These are phyloP conservation scores for Ptychadena robeensis DNA, from an alignment of 2,797 vertebrate species.

Conservation along the genomic window DNA sequence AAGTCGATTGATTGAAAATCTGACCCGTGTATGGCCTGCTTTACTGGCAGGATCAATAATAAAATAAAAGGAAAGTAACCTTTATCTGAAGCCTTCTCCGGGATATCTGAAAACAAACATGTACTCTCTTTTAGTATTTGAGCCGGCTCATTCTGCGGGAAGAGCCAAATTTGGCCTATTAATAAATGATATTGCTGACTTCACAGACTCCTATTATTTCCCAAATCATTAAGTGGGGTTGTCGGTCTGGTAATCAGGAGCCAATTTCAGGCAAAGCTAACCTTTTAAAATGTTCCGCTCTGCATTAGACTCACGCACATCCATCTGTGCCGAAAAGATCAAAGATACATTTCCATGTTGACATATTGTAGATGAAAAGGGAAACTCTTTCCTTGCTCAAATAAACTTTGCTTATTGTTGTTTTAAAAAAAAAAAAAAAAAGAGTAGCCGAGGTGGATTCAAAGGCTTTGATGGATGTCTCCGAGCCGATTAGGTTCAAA, in stretches of 20 bases:
- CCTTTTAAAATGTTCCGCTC: constrained; percentile 39
- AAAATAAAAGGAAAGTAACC: too few relatives aligned
- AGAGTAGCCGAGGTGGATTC: constrained; percentile 20
- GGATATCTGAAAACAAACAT: too few relatives aligned
- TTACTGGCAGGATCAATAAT: too few relatives aligned
- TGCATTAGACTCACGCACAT: constrained; percentile 40
- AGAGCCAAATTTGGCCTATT: neutral
- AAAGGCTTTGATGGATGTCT: constrained; percentile 10
- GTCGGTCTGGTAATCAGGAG: constrained; percentile 30
- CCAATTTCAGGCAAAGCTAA: constrained; percentile 43
- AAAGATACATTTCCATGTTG: constrained; percentile 51
- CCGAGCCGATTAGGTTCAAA: neutral
- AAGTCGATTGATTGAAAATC: too few relatives aligned
- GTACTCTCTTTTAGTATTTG: neutral
- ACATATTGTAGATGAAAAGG: constrained; percentile 55
- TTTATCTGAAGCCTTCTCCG: too few relatives aligned
- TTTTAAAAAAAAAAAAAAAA: constrained; percentile 34
- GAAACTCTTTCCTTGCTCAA: constrained; percentile 45
- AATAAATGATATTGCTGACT: constrained; percentile 8
- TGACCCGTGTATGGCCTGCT: too few relatives aligned
- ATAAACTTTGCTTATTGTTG: constrained; percentile 43
- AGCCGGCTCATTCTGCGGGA: neutral
- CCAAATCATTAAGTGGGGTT: neutral
- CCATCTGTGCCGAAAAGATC: constrained; percentile 45
- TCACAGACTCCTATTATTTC: constrained; percentile 35